Evolutionary conservation across 2,888 invertebrate species (phyloP).

Genomic region (Acrobeloides nanus): DNA sequence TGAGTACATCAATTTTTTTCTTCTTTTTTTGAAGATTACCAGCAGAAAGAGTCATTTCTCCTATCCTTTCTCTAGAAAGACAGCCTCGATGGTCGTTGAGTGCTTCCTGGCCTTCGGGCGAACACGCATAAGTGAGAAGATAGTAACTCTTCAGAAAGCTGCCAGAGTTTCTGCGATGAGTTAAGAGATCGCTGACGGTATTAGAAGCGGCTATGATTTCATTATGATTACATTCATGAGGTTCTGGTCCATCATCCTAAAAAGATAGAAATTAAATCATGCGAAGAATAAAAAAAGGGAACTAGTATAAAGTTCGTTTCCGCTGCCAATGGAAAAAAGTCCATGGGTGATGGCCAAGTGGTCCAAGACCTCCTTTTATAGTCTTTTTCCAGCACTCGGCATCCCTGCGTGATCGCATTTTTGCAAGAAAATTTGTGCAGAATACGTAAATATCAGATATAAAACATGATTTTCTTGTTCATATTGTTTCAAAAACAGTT

Average conservation of each 20-base stretch:
- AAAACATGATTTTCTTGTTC: too few species aligned
- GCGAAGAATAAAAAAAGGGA: too few species aligned
- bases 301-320: too few species aligned
- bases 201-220: constrained; percentile 48
- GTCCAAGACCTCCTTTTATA: too few species aligned
- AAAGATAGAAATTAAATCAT: constrained; percentile 9
- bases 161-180: constrained; percentile 49
- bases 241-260: constrained; percentile 45
- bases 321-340: too few species aligned
- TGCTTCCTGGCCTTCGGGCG: constrained; percentile 47
- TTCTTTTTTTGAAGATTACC: constrained; percentile 13
- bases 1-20: background rate
- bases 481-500: too few species aligned
- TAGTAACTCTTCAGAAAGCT: constrained; percentile 52
- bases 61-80: constrained; percentile 45
- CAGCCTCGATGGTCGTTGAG: constrained; percentile 44
- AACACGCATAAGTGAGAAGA: constrained; percentile 50
- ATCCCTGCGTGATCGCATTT: too few species aligned
- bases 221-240: constrained; percentile 42
- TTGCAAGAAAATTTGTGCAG: too few species aligned
- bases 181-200: constrained; percentile 45
- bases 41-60: constrained; percentile 52
- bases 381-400: too few species aligned
- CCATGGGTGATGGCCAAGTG: too few species aligned
- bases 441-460: too few species aligned